Base-by-base conservation (phyloP, 2,113 vertebrate genomes). In the Channa argus region DNA sequence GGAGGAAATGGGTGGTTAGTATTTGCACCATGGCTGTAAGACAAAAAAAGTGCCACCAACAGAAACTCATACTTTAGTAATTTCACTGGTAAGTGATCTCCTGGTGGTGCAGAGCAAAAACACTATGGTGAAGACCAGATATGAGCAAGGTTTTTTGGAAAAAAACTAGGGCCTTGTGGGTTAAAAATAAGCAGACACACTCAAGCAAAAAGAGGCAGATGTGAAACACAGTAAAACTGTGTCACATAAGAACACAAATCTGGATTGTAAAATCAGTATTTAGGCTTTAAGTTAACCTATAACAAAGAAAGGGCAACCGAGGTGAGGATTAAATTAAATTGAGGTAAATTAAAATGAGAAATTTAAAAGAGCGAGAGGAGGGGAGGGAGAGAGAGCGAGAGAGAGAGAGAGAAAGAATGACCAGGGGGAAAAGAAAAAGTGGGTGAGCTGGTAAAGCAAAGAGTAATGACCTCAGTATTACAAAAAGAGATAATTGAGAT, bases 401-500 rank as follows among this genome's bases (percentile, higher is more conserved):
- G 9, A 50, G 36, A 53, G 14, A 37, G 38, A 47, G 34, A 4
- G 24, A 14, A 64, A 70, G 37, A 24, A 24, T 24, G 24, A 24
- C 24, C 61, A 58, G 1, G 24, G 45, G 59, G 74, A 43, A 63
- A 51, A 60, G 52, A 50, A 59, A 71, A 55, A 69, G 68, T 52
- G 76, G 59, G 61, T 47, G 58, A 80, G 63, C 70, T 63, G 36
- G 53, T 10, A 41, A 80, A 83, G 88, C 67, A 86, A 89, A 82
- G 63, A 89, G 67, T 62, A 88, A 71, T 46, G 73, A 82, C 79
- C 83, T 86, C 52, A 71, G 64, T 78, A 81, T 86, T 86, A 86
- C 54, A 5, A 65, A 77, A 74, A 75, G 78, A 89, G 87, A 89
- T 94, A 92, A 94, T 93, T 94, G 93, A 94, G 92, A 94, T 90